Evolutionary conservation across 2,797 vertebrate genomes (phyloP).

Genomic region (Enteromius fasciolatus): DNA sequence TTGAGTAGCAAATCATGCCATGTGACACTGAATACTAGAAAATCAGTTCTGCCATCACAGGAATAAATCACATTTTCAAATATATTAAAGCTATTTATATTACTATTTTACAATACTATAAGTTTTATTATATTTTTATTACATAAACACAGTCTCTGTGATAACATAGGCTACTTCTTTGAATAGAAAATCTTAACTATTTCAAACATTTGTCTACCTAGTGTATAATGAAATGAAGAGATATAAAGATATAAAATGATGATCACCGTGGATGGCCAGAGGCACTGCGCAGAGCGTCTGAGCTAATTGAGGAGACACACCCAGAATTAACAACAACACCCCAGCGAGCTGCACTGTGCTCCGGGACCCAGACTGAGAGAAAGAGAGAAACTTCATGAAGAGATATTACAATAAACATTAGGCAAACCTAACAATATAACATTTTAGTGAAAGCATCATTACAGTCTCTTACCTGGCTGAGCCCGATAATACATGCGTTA

Average conservation of each 20-base stretch:
- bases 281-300: constrained; percentile 77
- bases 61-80: neutral
- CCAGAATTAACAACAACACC: constrained; percentile 72
- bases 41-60: neutral
- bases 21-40: neutral
- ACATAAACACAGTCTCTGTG: neutral
- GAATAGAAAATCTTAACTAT: neutral
- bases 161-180: neutral
- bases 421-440: neutral
- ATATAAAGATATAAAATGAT: neutral
- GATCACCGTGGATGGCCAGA: constrained; percentile 77
- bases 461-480: constrained; percentile 77
- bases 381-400: neutral
- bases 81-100: neutral
- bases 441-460: neutral
- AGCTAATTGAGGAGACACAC: constrained; percentile 77
- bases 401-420: neutral
- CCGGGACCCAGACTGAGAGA: constrained; percentile 75
- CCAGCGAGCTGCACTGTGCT: constrained; percentile 72
- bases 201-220: neutral
- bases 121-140: neutral
- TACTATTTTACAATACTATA: neutral
- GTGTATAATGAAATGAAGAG: neutral
- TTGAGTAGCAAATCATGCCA: neutral
- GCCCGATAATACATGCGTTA: constrained; percentile 72